Conservation (phyloP, 2,113 vertebrate genomes). For the Typhlomys cinereus region DNA sequence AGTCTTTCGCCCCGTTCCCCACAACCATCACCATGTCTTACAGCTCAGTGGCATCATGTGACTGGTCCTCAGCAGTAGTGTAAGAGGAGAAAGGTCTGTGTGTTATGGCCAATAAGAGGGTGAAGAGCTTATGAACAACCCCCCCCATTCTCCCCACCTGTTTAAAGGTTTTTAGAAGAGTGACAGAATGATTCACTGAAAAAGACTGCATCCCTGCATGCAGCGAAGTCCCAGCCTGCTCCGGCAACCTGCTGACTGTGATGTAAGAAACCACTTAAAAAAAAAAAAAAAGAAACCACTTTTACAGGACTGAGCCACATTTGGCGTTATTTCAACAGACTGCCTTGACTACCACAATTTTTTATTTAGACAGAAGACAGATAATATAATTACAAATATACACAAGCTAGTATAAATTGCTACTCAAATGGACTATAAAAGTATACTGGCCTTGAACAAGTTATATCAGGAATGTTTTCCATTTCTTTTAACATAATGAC, state of each 20-base stretch:
- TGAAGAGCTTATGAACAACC: not conserved
- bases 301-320: not conserved
- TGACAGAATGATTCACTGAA: not conserved
- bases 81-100: not conserved
- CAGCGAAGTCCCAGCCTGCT: not conserved
- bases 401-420: not conserved
- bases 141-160: not conserved
- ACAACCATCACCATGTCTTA: not conserved
- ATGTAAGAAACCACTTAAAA: no score
- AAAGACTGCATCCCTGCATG: not conserved
- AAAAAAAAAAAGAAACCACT: not conserved
- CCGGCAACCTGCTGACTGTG: not conserved
- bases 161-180: not conserved
- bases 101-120: not conserved
- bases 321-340: not conserved
- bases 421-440: not conserved
- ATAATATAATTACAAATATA: constrained; percentile 16
- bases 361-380: constrained; percentile 38
- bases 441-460: not conserved
- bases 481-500: constrained; percentile 36
- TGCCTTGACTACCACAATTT: not conserved
- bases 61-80: not conserved
- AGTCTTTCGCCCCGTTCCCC: no score
- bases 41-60: not conserved
- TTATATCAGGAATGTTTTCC: not conserved